These are phyloP conservation scores for Grammomys surdaster DNA, from an alignment of 2,113 vertebrate species.

Conservation along the genomic window DNA sequence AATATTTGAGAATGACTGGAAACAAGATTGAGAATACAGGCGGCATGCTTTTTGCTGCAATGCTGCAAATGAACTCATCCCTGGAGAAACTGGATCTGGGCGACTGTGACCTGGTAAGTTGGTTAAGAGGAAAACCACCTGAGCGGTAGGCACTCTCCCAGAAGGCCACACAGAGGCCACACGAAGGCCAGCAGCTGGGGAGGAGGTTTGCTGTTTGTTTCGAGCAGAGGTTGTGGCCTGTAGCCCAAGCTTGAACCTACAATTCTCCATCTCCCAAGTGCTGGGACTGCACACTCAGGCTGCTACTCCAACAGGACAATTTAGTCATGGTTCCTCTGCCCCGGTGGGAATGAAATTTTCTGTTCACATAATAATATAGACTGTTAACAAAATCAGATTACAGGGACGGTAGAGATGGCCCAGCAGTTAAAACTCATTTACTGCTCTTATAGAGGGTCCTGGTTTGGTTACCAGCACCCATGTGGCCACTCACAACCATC, in stretches of 20 bases:
- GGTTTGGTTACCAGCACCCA: background rate
- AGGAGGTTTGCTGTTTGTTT: background rate
- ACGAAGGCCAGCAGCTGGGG: background rate
- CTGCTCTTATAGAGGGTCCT: background rate
- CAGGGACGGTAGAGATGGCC: background rate
- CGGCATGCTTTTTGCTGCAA: constrained; percentile 90
- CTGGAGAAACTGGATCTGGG: constrained; percentile 92
- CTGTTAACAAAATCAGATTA: constrained; percentile 36
- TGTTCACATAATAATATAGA: background rate
- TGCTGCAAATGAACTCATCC: constrained; percentile 90
- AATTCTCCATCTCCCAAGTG: background rate
- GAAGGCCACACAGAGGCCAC: background rate
- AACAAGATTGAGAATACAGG: constrained; percentile 93
- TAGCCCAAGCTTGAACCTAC: background rate
- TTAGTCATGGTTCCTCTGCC: constrained; percentile 1
- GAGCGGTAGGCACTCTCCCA: background rate
- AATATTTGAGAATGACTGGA: constrained; percentile 91
- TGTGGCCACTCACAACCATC: background rate
- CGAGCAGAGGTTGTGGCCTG: background rate
- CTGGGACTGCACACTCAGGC: rapidly evolving
- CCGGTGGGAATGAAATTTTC: background rate
- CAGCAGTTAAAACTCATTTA: background rate
- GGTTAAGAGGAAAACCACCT: background rate
- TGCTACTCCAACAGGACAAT: background rate
- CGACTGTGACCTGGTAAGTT: constrained; percentile 91